Evolutionary conservation across 2,888 invertebrate species (phyloP).

Genomic region (Microplitis deprimator): DNA sequence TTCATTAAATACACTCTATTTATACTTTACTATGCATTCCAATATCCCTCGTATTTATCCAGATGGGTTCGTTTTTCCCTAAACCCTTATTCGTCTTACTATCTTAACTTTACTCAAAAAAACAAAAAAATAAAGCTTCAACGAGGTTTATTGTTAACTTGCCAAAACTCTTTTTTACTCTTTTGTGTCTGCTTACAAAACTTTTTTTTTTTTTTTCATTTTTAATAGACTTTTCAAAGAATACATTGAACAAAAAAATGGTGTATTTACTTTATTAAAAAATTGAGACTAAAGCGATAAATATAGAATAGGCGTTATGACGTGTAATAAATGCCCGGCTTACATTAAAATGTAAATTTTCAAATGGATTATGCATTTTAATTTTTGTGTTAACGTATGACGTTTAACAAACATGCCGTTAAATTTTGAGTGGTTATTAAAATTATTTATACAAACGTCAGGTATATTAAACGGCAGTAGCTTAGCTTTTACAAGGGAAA

Average conservation of each 20-base stretch:
- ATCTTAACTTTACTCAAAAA: neutral
- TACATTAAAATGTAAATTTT: constrained; percentile 50
- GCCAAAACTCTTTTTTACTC: neutral
- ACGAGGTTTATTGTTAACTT: neutral
- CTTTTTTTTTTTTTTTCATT: too few species aligned
- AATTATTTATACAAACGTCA: constrained; percentile 1
- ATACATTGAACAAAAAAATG: too few species aligned
- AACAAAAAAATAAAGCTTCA: neutral
- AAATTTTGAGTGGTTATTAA: constrained; percentile 46
- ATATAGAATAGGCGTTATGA: neutral
- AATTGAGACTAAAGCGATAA: neutral
- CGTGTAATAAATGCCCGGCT: constrained; percentile 23
- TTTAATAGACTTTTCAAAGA: too few species aligned
- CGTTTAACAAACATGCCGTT: constrained; percentile 41
- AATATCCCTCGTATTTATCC: constrained; percentile 14
- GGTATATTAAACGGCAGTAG: neutral
- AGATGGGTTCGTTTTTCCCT: neutral
- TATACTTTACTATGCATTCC: constrained; percentile 9
- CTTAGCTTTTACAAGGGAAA: neutral
- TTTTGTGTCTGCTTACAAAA: neutral
- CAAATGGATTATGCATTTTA: constrained; percentile 47
- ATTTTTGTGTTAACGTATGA: constrained; percentile 43
- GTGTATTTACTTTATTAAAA: neutral
- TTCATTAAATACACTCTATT: constrained; percentile 24
- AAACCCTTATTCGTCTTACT: constrained; percentile 5